These are phyloP conservation scores for Rhinichthys klamathensis DNA, from an alignment of 2,113 vertebrate genomes.

Conservation along the genomic window DNA sequence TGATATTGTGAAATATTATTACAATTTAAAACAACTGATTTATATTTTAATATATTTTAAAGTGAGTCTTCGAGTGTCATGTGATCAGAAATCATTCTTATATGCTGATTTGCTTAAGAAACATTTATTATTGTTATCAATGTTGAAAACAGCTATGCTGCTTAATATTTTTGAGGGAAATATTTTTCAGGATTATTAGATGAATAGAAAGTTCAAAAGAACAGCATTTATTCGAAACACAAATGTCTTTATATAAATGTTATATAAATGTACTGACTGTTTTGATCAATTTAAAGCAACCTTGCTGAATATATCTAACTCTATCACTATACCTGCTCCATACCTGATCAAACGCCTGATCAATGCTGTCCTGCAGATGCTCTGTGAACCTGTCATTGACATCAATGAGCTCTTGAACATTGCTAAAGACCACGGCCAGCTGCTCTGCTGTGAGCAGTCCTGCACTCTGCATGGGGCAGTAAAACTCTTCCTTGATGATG, in stretches of 20 bases:
- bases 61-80: not conserved
- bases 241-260: not conserved
- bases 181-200: not conserved
- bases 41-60: too few species aligned
- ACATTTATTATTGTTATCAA: not conserved
- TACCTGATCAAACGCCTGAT: constrained; percentile 88
- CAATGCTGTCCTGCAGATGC: constrained; percentile 87
- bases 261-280: not conserved
- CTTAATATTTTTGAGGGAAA: too few species aligned
- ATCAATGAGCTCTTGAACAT: constrained; percentile 88
- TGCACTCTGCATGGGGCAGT: constrained; percentile 87
- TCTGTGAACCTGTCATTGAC: constrained; percentile 88
- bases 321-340: not conserved
- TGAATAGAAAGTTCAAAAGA: not conserved
- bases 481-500: constrained; percentile 90
- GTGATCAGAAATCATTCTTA: not conserved
- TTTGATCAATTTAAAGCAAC: not conserved
- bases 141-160: too few species aligned
- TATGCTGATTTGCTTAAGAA: not conserved
- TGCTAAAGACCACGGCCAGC: constrained; percentile 84
- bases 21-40: too few species aligned
- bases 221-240: not conserved
- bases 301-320: not conserved
- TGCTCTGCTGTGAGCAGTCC: constrained; percentile 85
- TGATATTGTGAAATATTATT: too few species aligned